phyloP scores from a whole-genome alignment of 2,888 invertebrate genomes.

The Athalia cordata region DNA sequence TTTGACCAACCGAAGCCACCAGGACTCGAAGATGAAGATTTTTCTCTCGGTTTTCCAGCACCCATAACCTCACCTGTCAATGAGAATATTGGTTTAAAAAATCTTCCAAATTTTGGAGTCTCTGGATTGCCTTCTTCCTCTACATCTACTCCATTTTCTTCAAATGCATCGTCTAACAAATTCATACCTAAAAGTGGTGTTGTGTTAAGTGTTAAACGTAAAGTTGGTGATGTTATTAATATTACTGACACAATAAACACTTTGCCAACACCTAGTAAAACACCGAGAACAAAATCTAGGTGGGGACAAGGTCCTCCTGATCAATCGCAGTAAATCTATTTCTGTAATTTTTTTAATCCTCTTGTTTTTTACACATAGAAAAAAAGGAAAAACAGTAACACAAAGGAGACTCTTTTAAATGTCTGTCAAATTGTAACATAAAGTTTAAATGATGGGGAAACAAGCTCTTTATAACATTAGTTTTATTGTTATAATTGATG shows the following conservation, averaged over 20 bases:
- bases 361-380: background rate
- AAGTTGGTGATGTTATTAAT: constrained; percentile 60
- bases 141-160: too few species aligned
- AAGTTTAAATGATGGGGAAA: too few species aligned
- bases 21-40: constrained; percentile 67
- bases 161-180: too few species aligned
- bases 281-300: constrained; percentile 65
- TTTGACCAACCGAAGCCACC: constrained; percentile 68
- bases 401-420: too few species aligned
- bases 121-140: too few species aligned
- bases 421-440: too few species aligned
- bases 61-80: too few species aligned
- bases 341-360: background rate
- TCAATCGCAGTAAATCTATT: constrained; percentile 24
- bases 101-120: too few species aligned
- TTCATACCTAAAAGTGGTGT: constrained; percentile 65
- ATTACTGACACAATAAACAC: background rate
- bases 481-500: background rate
- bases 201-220: constrained; percentile 65
- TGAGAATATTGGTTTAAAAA: too few species aligned
- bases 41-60: constrained; percentile 58
- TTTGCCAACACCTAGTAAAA: constrained; percentile 53
- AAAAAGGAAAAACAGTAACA: too few species aligned
- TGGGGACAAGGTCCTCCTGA: constrained; percentile 69
- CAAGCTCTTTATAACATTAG: too few species aligned